Base-by-base conservation (phyloP, 2,888 invertebrate species). In the Dinocampus coccinellae region DNA sequence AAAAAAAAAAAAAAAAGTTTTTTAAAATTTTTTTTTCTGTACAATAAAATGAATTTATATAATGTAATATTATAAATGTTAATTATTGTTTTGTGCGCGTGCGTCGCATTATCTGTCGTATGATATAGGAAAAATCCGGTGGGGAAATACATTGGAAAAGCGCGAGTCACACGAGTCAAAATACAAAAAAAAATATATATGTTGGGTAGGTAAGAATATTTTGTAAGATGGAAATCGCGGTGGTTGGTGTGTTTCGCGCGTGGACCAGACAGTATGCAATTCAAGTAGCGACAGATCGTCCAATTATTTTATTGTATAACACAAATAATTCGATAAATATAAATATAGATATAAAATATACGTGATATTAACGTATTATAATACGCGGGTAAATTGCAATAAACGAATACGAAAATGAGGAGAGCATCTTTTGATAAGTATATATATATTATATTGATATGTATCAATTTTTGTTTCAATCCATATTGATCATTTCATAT, bases 341-440 rank as follows among this genome's bases (percentile, higher is more conserved):
- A 52, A 57, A 47, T 10, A 39, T 52, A 55, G 33, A 52, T 7
- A 26, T 16, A 13, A 47, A 1, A 58, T 60, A 64, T 16, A 10
- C 22, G 2, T 58, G 61, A 62, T 52, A 33, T 11, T 58, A 64
- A 63, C n/a, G n/a, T n/a, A n/a, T 42, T 61, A 60, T 20, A 29
- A 61, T 39, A 63, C 9, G 20, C n/a, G 33, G 52, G 10, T 52
- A 52, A 34, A 60, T 20, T 10, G 3, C 55, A 65, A 61, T 47
- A 33, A 16, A 16, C n/a, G 29, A 34, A 26, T 71, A 74, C 69
- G 71, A 73, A 74, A 61, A 83, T 83, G 83, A 82, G 82, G 81
- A 83, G 81, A 74, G 77, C 83, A 79, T 75, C 82, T 73, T 81
- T 81, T 70, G 83, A 83, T 82, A 83, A 83, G 83, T 83, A 83